Evolutionary conservation across 2,113 vertebrate species (phyloP).

Genomic region (Hyla sarda): DNA sequence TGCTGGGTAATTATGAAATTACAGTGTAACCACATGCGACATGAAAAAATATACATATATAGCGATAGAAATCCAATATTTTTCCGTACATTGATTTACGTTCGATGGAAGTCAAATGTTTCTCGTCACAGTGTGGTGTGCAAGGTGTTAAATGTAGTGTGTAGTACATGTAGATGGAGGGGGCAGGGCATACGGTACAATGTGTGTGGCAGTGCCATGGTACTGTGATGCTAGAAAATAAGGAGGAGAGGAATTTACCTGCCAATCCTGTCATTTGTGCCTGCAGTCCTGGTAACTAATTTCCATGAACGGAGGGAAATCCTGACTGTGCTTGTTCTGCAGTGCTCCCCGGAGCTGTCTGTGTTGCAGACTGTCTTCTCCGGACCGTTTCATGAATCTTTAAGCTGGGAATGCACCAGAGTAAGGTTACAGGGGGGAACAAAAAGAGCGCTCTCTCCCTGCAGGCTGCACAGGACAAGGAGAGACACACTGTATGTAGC

Average conservation of each 20-base stretch:
- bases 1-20: not conserved
- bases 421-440: constrained; percentile 24
- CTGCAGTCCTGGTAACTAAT: constrained; percentile 7
- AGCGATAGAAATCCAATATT: not conserved
- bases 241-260: constrained; percentile 26
- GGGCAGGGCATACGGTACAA: not conserved
- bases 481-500: not conserved
- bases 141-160: not conserved
- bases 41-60: not conserved
- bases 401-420: constrained; percentile 47
- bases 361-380: constrained; percentile 37
- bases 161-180: not conserved
- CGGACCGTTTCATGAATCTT: constrained; percentile 53
- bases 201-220: not conserved
- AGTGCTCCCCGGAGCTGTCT: not conserved
- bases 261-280: constrained; percentile 49
- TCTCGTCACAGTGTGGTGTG: not conserved
- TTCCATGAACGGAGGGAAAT: constrained; percentile 76
- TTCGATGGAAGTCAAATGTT: not conserved
- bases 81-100: too few relatives aligned
- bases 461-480: not conserved
- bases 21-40: not conserved
- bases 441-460: constrained; percentile 4
- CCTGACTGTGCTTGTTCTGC: constrained; percentile 11
- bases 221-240: not conserved